phyloP scores from a whole-genome alignment of 2,888 invertebrate species.

The Eretmocerus hayati region DNA sequence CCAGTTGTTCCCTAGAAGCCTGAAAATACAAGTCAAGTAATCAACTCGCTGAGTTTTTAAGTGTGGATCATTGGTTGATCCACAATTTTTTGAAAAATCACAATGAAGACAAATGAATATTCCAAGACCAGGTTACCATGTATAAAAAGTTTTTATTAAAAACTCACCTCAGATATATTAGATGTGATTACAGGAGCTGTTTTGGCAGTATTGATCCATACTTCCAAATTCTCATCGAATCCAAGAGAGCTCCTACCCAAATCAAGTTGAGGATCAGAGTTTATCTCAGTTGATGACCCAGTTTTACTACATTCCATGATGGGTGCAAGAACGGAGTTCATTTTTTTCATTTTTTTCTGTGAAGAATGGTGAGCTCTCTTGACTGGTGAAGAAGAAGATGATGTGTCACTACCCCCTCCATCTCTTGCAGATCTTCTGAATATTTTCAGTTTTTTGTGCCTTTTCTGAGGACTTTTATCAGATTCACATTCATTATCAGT shows the following conservation, averaged over 20 bases:
- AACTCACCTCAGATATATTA: conserved; percentile 27
- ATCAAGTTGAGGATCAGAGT: background rate
- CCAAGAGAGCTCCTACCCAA: conserved; percentile 33
- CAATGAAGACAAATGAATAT: conserved; percentile 5
- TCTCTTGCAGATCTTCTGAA: background rate
- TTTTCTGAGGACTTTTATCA: background rate
- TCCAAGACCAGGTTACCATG: too few species aligned
- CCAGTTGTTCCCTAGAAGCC: conserved; percentile 29
- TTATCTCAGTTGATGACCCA: background rate
- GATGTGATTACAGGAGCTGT: conserved; percentile 31
- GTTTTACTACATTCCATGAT: too few species aligned
- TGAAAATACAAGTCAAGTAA: conserved; percentile 19
- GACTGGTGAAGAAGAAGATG: conserved; percentile 2
- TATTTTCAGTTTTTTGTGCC: conserved; percentile 4
- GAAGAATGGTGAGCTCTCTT: background rate
- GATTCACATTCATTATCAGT: conserved; percentile 11
- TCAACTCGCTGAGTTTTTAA: background rate
- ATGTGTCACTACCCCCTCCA: conserved; percentile 8
- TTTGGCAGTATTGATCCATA: conserved; percentile 35
- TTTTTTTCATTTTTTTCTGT: conserved; percentile 22
- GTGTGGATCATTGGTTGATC: background rate
- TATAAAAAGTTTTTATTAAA: conserved; percentile 1
- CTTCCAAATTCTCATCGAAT: conserved; percentile 30
- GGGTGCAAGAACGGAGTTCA: too few species aligned
- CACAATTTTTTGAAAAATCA: conserved; percentile 1